A percentile compares a stretch with the other conserved stretches of the same genome.
phyloP scores from a whole-genome alignment of 23 tunicate species.

The Pegea sp. region DNA sequence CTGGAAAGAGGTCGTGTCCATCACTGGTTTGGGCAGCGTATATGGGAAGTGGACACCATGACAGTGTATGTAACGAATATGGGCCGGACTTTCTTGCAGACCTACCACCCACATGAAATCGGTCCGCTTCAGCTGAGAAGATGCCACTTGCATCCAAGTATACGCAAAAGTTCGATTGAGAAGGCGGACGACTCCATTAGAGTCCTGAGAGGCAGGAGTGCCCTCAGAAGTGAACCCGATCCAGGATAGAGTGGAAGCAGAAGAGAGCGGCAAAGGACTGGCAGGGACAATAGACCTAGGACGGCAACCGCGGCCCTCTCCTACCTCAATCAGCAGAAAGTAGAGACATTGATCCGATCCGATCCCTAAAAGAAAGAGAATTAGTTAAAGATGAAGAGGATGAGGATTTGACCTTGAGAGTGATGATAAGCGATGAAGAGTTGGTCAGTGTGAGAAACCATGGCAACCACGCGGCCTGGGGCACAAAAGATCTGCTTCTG shows the following conservation, averaged over 20 bases:
- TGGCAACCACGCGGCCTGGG: constrained; percentile 81
- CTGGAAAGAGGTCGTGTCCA: constrained; percentile 13
- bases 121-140: constrained; percentile 4
- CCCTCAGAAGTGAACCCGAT: constrained; percentile 88
- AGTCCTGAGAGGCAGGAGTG: constrained; percentile 70
- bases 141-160: neutral
- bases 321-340: constrained; percentile 65
- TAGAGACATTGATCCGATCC: constrained; percentile 53
- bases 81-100: constrained; percentile 65
- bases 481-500: constrained; percentile 70
- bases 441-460: constrained; percentile 79
- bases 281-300: constrained; percentile 16
- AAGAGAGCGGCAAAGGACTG: constrained; percentile 25
- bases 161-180: constrained; percentile 48
- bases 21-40: constrained; percentile 59
- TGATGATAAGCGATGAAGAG: constrained; percentile 58
- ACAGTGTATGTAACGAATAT: constrained; percentile 51
- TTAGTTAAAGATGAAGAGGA: neutral
- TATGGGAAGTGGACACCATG: constrained; percentile 57
- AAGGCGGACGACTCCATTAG: constrained; percentile 50
- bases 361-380: constrained; percentile 22
- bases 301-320: constrained; percentile 39
- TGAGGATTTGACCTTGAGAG: constrained; percentile 37
- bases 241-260: constrained; percentile 55
- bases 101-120: constrained; percentile 85